A percentile compares a stretch with the other conserved stretches of the same genome.
Evolutionary conservation across 2,888 invertebrate species (phyloP).

Genomic region (Tholera decimalis): DNA sequence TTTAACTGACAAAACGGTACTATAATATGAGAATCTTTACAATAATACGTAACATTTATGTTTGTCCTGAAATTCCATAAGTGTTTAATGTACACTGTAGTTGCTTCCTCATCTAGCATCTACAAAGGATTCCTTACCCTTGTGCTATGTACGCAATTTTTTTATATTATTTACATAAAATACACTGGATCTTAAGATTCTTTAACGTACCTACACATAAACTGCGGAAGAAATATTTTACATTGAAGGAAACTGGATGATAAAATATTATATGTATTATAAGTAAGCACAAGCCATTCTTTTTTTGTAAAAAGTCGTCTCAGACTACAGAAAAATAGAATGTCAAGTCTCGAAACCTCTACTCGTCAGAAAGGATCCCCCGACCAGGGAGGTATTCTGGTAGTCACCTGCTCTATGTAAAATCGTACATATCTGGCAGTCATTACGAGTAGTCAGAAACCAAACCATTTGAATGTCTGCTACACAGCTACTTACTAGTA

Average conservation of each 20-base stretch:
- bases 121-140: conserved; percentile 44
- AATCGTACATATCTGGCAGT: too few relatives aligned
- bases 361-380: too few relatives aligned
- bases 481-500: too few relatives aligned
- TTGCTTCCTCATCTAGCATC: conserved; percentile 13
- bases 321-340: too few relatives aligned
- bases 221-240: not conserved
- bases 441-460: too few relatives aligned
- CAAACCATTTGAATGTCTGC: too few relatives aligned
- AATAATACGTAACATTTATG: not conserved
- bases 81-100: conserved; percentile 15
- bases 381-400: too few relatives aligned
- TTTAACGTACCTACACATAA: not conserved
- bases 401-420: too few relatives aligned
- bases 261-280: not conserved
- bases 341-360: too few relatives aligned
- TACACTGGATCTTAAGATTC: conserved; percentile 18
- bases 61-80: not conserved
- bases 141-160: conserved; percentile 23
- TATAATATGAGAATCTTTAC: too few relatives aligned
- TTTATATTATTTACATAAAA: conserved; percentile 35
- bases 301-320: not conserved
- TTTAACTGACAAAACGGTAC: too few relatives aligned
- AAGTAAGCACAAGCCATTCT: not conserved
- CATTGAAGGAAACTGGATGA: not conserved